Evolutionary conservation across 2,888 invertebrate genomes (phyloP).

Genomic region (Mylabris sibirica): DNA sequence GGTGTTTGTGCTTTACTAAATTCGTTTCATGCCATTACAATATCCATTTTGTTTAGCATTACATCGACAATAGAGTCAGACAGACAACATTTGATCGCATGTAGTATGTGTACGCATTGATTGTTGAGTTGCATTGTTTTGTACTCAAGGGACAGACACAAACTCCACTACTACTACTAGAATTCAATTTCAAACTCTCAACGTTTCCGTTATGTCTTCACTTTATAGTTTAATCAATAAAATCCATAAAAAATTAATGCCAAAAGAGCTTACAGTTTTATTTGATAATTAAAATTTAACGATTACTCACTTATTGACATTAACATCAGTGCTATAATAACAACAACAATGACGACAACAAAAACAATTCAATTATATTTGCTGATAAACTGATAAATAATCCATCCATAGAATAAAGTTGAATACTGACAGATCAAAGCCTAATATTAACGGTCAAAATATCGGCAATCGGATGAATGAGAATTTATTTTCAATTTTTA

Average conservation of each 20-base stretch:
- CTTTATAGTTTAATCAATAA: conserved; percentile 1
- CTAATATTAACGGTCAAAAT: conserved; percentile 1
- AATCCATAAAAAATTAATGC: neutral
- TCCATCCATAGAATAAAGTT: conserved; percentile 17
- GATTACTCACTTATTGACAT: neutral
- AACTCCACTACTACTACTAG: neutral
- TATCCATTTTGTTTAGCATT: conserved; percentile 51
- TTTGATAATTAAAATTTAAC: neutral
- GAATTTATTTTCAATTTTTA: neutral
- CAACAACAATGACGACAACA: neutral
- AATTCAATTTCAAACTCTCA: neutral
- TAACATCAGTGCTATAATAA: neutral
- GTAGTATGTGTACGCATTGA: neutral
- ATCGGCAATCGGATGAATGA: conserved; percentile 15
- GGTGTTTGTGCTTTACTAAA: conserved; percentile 51
- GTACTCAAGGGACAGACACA: neutral
- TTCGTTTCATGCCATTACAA: conserved; percentile 52
- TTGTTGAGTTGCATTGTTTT: conserved; percentile 9
- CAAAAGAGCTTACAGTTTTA: neutral
- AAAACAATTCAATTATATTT: conserved; percentile 13
- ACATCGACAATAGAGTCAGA: conserved; percentile 46
- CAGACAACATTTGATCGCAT: conserved; percentile 28
- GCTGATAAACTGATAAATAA: conserved; percentile 20
- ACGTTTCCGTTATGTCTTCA: neutral
- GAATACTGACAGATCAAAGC: conserved; percentile 21